Evolutionary conservation across 2,113 vertebrate genomes (phyloP), one percentile per base, ranked within the genome.

Genomic region (Charina bottae): DNA sequence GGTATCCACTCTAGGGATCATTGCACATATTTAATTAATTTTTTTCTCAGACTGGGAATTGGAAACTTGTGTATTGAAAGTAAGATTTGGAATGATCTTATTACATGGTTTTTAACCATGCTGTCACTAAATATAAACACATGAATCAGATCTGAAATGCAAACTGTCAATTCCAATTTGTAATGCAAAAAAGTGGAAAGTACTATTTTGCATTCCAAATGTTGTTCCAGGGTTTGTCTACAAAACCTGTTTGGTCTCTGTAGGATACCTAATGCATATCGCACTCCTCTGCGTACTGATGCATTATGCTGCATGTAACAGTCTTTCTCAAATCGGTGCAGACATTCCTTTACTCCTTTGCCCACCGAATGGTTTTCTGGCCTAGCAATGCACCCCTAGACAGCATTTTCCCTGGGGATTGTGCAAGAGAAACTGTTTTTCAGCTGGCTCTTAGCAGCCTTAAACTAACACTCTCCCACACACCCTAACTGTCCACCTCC

Each of bases 371-470:
- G 8, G 58, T n/a, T 92, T 87, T 89, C 21, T 85, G 42, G 46
- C 46, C 72, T 33, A 85, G 78, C 46, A 83, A 83, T 37, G 54
- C 54, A 88, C 42, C 10, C 54, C 37, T 59, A 88, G 37, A 12
- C 33, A 59, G 13, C n/a, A 26, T 84, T 84, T 62, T 49, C 72
- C 56, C 72, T 42, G 42, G 23, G 58, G 58, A 89, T 85, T 54
- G 5, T 84, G 46, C 53, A 53, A 83, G 56, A 33, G 42, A 83
- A 92, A 92, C 33, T 89, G 78, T 92, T 84, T 84, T 83, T n/a
- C 60, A 68, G 64, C 85, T 83, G 55, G 21, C n/a, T 59, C 60
- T 60, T 56, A 87, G 68, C 37, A 88, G 62, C 42, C 58, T 13
- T 59, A 62, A 33, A 64, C 59, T 85, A 64, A 62, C 42, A 72